phyloP scores from a whole-genome alignment of 2,888 invertebrate species.

The Melieria crassipennis region DNA sequence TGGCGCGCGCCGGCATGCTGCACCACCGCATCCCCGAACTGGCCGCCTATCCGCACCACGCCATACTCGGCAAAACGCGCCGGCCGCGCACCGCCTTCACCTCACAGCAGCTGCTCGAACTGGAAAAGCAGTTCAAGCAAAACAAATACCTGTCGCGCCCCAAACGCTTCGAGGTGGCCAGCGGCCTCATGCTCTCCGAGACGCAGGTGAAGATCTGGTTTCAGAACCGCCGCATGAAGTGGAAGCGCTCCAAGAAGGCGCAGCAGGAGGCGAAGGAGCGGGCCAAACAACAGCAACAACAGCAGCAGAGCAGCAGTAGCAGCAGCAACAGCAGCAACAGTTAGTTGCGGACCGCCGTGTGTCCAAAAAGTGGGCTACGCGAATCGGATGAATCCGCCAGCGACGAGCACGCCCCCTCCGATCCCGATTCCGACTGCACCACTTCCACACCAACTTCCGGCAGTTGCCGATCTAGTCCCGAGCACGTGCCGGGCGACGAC shows the following conservation, averaged over 20 bases:
- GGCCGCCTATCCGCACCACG: slow-evolving; percentile 80
- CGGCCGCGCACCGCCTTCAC: slow-evolving; percentile 98
- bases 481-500: neutral
- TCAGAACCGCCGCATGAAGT: slow-evolving; percentile 98
- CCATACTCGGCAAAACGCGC: slow-evolving; percentile 84
- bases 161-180: slow-evolving; percentile 98
- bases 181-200: slow-evolving; percentile 96
- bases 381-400: slow-evolving; percentile 7
- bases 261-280: slow-evolving; percentile 83
- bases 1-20: slow-evolving; percentile 91
- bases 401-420: neutral
- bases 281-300: slow-evolving; percentile 59
- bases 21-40: slow-evolving; percentile 89
- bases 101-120: slow-evolving; percentile 91
- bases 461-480: slow-evolving; percentile 36
- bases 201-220: slow-evolving; percentile 99
- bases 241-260: slow-evolving; percentile 97
- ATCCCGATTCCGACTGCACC: neutral
- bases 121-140: slow-evolving; percentile 98
- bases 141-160: slow-evolving; percentile 99
- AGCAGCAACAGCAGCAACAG: slow-evolving; percentile 39
- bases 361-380: slow-evolving; percentile 3
- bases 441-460: neutral
- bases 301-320: slow-evolving; percentile 47
- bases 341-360: slow-evolving; percentile 41